Evolutionary conservation across 1,140 invertebrate species (phyloP).

Genomic region (Elysia chlorotica): DNA sequence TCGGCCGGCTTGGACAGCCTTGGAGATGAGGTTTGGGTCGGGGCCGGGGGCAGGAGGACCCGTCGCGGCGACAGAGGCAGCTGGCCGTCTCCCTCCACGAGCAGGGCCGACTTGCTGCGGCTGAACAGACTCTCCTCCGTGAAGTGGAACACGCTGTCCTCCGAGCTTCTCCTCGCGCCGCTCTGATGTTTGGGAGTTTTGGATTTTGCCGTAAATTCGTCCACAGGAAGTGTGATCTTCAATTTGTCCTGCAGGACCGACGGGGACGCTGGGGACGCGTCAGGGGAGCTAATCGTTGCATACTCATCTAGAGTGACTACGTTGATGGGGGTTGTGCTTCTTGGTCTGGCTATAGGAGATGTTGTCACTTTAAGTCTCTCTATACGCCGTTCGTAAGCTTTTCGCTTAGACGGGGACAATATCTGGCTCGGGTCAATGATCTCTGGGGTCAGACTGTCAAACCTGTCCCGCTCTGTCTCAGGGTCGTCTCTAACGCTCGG

Average conservation of each 20-base stretch:
- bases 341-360: slow-evolving; percentile 83
- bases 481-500: slow-evolving; percentile 6
- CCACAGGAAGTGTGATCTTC: slow-evolving; percentile 53
- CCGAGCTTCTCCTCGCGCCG: slow-evolving; percentile 18
- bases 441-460: slow-evolving; percentile 26
- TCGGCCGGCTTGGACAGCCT: slow-evolving; percentile 28
- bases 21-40: slow-evolving; percentile 45
- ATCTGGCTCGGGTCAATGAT: slow-evolving; percentile 31
- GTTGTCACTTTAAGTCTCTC: slow-evolving; percentile 71
- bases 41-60: slow-evolving; percentile 51
- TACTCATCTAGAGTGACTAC: slow-evolving; percentile 79
- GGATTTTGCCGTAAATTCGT: slow-evolving; percentile 39
- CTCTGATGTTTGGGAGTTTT: slow-evolving; percentile 37
- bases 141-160: slow-evolving; percentile 42
- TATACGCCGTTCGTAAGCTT: slow-evolving; percentile 52
- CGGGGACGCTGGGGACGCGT: slow-evolving; percentile 34
- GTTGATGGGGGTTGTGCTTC: slow-evolving; percentile 82
- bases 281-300: slow-evolving; percentile 47
- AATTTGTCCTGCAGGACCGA: slow-evolving; percentile 45
- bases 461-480: background rate
- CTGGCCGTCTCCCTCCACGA: slow-evolving; percentile 42
- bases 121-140: slow-evolving; percentile 53
- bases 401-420: slow-evolving; percentile 45
- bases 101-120: slow-evolving; percentile 47
- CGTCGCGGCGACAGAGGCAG: slow-evolving; percentile 44